Percentiles rank a stretch among this genome's conserved stretches.
Conservation (phyloP, 2,797 vertebrate genomes). For the Dendrocincla tyrannina region DNA sequence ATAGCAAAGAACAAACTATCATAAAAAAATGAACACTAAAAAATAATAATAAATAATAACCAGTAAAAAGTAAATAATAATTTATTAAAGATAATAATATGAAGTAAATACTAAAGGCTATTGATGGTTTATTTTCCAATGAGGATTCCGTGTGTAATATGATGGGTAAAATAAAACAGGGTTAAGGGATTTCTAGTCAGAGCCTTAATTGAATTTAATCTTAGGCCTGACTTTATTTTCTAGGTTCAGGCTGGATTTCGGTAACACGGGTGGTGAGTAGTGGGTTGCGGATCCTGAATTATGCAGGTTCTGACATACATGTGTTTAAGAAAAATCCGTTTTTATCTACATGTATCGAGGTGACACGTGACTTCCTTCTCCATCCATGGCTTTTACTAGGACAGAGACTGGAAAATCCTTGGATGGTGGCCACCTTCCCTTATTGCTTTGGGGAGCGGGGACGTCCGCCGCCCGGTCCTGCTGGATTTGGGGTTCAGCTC, state of each 20-base stretch:
- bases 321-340: neutral
- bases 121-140: neutral
- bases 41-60: neutral
- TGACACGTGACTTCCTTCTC: fast-evolving
- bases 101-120: neutral
- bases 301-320: neutral
- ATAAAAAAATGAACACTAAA: neutral
- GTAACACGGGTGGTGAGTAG: neutral
- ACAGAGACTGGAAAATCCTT: neutral
- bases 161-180: neutral
- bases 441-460: neutral
- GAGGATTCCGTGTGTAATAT: neutral
- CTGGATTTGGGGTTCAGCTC: neutral
- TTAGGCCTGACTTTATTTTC: neutral
- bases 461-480: fast-evolving
- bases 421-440: neutral
- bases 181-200: neutral
- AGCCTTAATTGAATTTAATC: neutral
- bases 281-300: neutral
- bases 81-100: neutral
- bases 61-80: neutral
- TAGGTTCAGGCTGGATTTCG: neutral
- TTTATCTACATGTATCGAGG: neutral
- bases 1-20: neutral
- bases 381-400: neutral